Conservation (phyloP, 1,140 invertebrate genomes). For the Trichonephila clavata region DNA sequence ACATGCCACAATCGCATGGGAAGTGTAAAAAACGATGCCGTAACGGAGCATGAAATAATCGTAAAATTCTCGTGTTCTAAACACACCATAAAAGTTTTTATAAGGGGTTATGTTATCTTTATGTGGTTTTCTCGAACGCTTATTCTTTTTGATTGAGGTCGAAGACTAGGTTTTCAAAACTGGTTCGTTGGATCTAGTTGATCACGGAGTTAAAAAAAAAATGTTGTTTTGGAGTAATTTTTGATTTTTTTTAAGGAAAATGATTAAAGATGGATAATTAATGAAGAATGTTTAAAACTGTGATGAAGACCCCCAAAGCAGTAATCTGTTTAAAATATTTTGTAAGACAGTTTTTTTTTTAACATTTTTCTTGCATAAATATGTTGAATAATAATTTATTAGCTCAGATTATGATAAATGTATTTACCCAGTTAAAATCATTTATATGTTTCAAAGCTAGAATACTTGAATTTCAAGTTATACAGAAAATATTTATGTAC, state of each 20-base stretch:
- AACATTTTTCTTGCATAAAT: too few species aligned
- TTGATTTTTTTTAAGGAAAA: not conserved
- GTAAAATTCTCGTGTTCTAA: not conserved
- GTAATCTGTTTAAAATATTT: not conserved
- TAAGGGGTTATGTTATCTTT: not conserved
- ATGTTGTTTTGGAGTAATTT: not conserved
- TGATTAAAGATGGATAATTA: not conserved
- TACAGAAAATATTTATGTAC: too few species aligned
- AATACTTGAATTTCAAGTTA: too few species aligned
- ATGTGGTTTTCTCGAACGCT: not conserved
- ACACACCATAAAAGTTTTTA: not conserved
- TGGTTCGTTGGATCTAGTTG: not conserved
- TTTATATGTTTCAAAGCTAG: too few species aligned
- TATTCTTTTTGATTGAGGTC: not conserved
- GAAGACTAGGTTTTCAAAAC: conserved; percentile 12
- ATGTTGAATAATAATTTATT: too few species aligned
- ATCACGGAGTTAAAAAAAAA: not conserved
- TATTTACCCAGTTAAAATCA: too few species aligned
- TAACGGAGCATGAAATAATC: not conserved
- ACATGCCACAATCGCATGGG: not conserved
- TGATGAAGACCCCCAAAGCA: not conserved
- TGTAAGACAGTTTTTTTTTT: not conserved
- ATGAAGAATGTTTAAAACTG: not conserved
- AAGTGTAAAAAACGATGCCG: not conserved
- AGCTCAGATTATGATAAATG: too few species aligned